Conservation (phyloP, 2,113 vertebrate genomes). For the Dipodomys stephensi region DNA sequence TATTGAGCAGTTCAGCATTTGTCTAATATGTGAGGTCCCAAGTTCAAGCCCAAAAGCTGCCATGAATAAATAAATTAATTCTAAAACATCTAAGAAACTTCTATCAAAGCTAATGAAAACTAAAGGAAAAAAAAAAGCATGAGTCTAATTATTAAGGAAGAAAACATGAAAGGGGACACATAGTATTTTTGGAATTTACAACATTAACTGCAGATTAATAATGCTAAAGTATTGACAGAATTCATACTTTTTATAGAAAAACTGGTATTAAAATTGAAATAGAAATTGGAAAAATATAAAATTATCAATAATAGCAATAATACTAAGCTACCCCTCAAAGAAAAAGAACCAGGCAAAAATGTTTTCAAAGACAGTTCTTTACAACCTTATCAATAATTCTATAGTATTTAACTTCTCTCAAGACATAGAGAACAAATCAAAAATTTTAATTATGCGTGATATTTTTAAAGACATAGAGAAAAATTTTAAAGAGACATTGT, state of each 20-base stretch:
- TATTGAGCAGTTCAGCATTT: no score
- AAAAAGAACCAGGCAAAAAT: background rate
- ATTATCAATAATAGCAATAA: background rate
- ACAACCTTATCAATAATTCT: background rate
- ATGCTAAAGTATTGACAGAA: background rate
- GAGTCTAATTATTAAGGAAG: background rate
- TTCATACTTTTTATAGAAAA: background rate
- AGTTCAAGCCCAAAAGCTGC: no score
- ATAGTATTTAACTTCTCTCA: conserved; percentile 13
- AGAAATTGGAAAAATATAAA: background rate
- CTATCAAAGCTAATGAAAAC: background rate
- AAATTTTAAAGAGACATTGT: background rate
- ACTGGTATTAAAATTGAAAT: background rate
- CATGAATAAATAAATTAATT: no score
- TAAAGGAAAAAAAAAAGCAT: background rate
- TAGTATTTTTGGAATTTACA: background rate
- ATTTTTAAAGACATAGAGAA: background rate
- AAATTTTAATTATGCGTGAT: conserved; percentile 19
- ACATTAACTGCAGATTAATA: background rate
- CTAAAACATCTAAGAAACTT: background rate
- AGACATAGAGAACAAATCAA: background rate
- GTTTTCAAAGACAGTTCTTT: background rate
- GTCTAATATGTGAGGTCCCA: no score
- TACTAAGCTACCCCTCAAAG: background rate
- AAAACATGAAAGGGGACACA: background rate